Evolutionary conservation across 2,113 vertebrate species (phyloP).

Genomic region (Protobothrops flavoviridis): DNA sequence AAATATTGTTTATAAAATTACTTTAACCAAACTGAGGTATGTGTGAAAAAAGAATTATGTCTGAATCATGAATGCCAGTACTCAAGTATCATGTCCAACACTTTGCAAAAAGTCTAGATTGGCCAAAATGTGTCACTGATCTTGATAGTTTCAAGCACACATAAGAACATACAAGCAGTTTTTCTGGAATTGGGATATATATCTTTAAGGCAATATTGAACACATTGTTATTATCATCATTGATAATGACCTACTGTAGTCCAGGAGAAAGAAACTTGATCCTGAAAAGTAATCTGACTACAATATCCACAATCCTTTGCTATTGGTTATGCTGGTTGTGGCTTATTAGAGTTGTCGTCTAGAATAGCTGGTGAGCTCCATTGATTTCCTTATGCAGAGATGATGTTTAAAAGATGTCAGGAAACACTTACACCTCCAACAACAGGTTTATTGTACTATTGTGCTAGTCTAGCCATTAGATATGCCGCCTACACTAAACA

Average conservation of each 20-base stretch:
- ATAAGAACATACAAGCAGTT: background rate
- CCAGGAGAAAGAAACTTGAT: background rate
- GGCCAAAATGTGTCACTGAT: background rate
- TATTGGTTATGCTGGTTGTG: background rate
- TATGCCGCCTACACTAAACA: background rate
- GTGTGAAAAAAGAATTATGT: background rate
- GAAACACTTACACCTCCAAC: background rate
- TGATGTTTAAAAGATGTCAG: background rate
- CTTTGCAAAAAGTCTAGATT: background rate
- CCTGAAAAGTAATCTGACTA: background rate
- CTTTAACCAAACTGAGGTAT: slow-evolving; percentile 50
- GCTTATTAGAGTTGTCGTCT: background rate
- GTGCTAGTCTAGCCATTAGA: background rate
- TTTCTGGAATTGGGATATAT: background rate
- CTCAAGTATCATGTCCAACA: background rate
- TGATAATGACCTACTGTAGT: background rate
- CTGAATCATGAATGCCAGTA: background rate
- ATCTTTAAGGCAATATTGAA: background rate
- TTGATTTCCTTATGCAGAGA: background rate
- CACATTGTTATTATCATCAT: background rate
- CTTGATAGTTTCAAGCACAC: background rate
- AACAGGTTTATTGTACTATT: slow-evolving; percentile 2
- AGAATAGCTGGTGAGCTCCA: background rate
- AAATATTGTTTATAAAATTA: slow-evolving; percentile 48
- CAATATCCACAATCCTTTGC: background rate